Conservation (phyloP, 2,797 vertebrate species). For the Melanogrammus aeglefinus region DNA sequence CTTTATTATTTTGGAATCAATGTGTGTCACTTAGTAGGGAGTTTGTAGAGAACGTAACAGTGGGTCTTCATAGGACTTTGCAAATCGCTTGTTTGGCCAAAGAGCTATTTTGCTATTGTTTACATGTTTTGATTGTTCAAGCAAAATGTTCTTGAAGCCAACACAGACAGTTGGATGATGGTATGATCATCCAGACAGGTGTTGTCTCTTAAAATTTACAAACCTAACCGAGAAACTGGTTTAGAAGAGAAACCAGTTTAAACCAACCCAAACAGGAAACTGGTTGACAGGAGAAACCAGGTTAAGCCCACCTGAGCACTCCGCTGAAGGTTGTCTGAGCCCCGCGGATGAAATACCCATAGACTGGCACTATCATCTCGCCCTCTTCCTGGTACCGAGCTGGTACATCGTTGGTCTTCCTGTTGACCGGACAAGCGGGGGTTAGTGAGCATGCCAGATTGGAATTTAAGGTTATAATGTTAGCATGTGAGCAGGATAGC, state of each 20-base stretch:
- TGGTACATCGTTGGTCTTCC: conserved; percentile 88
- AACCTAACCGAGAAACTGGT: neutral
- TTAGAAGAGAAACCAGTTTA: neutral
- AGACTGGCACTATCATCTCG: conserved; percentile 86
- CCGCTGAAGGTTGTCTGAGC: conserved; percentile 95
- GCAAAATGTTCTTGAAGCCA: neutral
- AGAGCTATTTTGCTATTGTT: too few relatives aligned
- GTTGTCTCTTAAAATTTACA: neutral
- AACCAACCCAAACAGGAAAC: neutral
- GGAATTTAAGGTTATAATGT: neutral
- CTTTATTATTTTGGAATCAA: too few relatives aligned
- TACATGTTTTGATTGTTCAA: neutral
- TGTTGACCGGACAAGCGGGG: conserved; percentile 40
- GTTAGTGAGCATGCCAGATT: neutral
- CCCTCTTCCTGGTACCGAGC: conserved; percentile 84
- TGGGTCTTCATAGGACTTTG: too few relatives aligned
- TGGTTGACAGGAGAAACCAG: neutral
- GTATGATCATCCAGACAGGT: neutral
- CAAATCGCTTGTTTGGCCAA: too few relatives aligned
- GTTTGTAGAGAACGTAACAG: too few relatives aligned
- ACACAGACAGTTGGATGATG: neutral
- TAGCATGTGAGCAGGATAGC: neutral
- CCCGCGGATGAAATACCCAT: conserved; percentile 92
- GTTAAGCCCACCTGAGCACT: conserved; percentile 77
- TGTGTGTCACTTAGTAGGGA: too few relatives aligned